phyloP scores from a whole-genome alignment of 2,888 invertebrate species.

The Pasiphila rectangulata region DNA sequence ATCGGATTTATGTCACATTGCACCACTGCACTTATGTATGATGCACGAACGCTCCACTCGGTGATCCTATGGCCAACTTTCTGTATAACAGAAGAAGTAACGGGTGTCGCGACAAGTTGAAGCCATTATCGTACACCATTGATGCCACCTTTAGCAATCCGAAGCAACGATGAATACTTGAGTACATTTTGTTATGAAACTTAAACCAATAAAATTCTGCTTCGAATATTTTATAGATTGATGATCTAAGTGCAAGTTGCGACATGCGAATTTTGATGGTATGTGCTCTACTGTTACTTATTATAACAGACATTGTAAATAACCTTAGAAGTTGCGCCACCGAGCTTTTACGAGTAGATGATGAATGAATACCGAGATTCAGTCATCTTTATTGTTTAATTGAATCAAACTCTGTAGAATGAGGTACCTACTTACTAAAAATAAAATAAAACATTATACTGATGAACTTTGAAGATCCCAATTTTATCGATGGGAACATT shows the following conservation, averaged over 20 bases:
- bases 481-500: too few relatives aligned
- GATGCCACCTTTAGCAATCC: slow-evolving; percentile 48
- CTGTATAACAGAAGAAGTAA: slow-evolving; percentile 16
- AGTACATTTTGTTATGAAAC: slow-evolving; percentile 45
- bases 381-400: too few relatives aligned
- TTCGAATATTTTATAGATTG: slow-evolving; percentile 36
- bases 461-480: too few relatives aligned
- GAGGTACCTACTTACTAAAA: too few relatives aligned
- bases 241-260: slow-evolving; percentile 25
- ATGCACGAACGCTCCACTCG: slow-evolving; percentile 15
- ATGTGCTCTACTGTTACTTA: background rate
- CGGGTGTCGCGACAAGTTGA: slow-evolving; percentile 33
- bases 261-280: slow-evolving; percentile 9
- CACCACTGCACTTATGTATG: slow-evolving; percentile 19
- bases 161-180: slow-evolving; percentile 50
- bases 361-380: too few relatives aligned
- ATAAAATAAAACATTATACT: too few relatives aligned
- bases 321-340: background rate
- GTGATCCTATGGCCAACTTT: slow-evolving; percentile 21
- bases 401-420: too few relatives aligned
- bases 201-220: slow-evolving; percentile 36
- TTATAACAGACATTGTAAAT: background rate
- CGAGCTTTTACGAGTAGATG: too few relatives aligned
- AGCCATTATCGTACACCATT: slow-evolving; percentile 48
- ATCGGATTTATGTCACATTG: slow-evolving; percentile 6